Evolutionary conservation across 2,113 vertebrate genomes (phyloP).

Genomic region (Pseudois nayaur): DNA sequence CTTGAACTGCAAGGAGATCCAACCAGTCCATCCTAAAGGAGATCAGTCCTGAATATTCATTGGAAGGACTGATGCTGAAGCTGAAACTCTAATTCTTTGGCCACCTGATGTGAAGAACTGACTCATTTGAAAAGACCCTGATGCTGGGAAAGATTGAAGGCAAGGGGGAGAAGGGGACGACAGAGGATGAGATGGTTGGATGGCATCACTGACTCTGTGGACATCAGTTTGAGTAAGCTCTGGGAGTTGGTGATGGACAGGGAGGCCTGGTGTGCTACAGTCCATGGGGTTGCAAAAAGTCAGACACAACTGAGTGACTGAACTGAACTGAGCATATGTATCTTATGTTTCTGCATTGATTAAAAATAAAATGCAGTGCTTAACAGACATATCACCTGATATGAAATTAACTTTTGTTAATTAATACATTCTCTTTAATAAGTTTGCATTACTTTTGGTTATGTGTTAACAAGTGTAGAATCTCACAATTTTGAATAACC

Average conservation of each 20-base stretch:
- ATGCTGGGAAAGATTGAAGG: background rate
- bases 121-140: background rate
- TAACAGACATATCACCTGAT: background rate
- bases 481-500: background rate
- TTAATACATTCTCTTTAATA: background rate
- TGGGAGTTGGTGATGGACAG: background rate
- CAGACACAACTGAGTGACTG: fast-evolving
- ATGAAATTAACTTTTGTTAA: background rate
- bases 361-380: background rate
- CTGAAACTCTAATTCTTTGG: background rate
- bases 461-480: background rate
- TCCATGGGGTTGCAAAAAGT: background rate
- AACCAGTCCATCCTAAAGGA: background rate
- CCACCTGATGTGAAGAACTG: background rate
- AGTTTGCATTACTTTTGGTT: background rate
- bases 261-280: background rate
- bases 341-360: background rate
- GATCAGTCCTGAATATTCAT: background rate
- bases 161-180: background rate
- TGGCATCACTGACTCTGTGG: background rate
- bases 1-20: background rate
- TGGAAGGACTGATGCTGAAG: background rate
- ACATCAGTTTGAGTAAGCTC: background rate
- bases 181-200: background rate
- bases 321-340: background rate